These are phyloP conservation scores for Tenualosa ilisha DNA, from an alignment of 2,797 vertebrate genomes.

Conservation along the genomic window DNA sequence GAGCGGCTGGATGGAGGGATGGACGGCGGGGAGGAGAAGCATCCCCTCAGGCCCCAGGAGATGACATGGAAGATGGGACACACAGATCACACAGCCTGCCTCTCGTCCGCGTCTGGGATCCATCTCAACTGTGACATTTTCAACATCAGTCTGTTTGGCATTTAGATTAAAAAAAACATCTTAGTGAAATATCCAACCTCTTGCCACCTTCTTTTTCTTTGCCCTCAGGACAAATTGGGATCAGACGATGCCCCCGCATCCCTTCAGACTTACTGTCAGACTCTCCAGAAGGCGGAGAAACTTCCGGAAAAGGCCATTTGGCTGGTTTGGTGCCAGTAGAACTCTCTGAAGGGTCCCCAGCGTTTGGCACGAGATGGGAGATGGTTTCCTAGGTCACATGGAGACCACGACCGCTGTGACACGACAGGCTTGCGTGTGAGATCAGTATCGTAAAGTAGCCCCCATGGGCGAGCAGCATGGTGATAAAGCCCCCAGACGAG, in stretches of 20 bases:
- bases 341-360: background rate
- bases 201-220: no score
- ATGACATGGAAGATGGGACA: slow-evolving; percentile 29
- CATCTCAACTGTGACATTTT: no score
- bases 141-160: no score
- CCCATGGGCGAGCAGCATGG: background rate
- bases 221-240: no score
- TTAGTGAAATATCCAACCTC: no score
- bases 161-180: no score
- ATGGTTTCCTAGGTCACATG: background rate
- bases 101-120: background rate
- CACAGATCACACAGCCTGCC: background rate
- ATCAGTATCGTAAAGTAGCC: background rate
- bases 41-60: slow-evolving; percentile 48
- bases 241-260: no score
- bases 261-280: no score
- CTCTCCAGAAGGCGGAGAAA: background rate
- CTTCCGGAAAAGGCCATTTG: background rate
- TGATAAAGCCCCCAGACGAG: background rate
- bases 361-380: background rate
- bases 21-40: slow-evolving; percentile 41
- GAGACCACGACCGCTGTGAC: background rate
- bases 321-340: background rate
- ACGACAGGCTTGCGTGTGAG: background rate
- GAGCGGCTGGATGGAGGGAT: slow-evolving; percentile 36